Evolutionary conservation across 2,113 vertebrate genomes (phyloP).

Genomic region (Natator depressus): DNA sequence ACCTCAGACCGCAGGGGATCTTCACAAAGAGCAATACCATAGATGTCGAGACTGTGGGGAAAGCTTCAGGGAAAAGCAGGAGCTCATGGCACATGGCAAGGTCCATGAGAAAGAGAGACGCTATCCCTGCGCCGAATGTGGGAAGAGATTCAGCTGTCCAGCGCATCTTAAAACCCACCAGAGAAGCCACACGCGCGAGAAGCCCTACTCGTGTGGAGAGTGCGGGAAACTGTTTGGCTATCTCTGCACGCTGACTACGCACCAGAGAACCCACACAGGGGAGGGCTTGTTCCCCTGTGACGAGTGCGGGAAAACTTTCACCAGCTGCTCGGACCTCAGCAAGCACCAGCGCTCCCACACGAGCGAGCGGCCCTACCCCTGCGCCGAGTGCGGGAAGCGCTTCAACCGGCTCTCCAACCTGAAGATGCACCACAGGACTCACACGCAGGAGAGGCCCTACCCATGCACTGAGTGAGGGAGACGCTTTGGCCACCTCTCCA

Average conservation of each 20-base stretch:
- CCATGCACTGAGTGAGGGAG: background rate
- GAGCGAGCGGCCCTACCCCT: conserved; percentile 77
- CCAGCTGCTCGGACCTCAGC: conserved; percentile 76
- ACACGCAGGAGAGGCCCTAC: conserved; percentile 27
- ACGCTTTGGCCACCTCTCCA: too few species aligned
- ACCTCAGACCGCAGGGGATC: background rate
- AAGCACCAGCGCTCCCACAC: conserved; percentile 79
- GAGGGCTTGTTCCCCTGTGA: conserved; percentile 69
- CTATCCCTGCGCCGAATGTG: conserved; percentile 55
- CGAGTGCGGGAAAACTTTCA: conserved; percentile 80
- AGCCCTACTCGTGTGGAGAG: conserved; percentile 67
- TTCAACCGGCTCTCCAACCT: conserved; percentile 28
- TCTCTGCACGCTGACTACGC: conserved; percentile 76
- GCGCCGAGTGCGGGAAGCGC: conserved; percentile 65
- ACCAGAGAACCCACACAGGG: conserved; percentile 69
- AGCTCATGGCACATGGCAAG: background rate
- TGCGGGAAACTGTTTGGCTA: conserved; percentile 79
- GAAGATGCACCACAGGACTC: conserved; percentile 18
- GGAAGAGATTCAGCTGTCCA: conserved; percentile 60
- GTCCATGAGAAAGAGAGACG: conserved; percentile 2
- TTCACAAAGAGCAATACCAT: background rate
- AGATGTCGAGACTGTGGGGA: background rate
- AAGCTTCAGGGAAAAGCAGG: background rate
- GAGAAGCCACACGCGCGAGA: conserved; percentile 35
- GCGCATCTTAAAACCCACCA: conserved; percentile 4